Conservation (phyloP, 2,113 vertebrate genomes). For the Carassius gibelio region DNA sequence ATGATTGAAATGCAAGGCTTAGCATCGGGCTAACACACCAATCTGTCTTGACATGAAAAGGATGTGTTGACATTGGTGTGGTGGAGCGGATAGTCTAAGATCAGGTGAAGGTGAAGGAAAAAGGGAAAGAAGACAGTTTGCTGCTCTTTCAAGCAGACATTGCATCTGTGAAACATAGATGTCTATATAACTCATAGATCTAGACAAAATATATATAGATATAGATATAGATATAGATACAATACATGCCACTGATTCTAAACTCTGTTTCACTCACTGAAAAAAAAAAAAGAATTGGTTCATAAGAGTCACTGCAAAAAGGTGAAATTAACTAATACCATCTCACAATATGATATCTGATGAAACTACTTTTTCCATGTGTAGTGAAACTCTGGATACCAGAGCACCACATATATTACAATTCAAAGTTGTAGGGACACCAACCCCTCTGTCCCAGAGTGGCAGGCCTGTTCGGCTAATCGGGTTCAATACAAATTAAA, state of each 20-base stretch:
- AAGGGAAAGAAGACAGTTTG: background rate
- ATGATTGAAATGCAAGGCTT: conserved; percentile 59
- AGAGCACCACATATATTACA: background rate
- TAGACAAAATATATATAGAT: background rate
- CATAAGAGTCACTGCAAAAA: background rate
- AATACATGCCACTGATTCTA: background rate
- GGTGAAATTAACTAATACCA: background rate
- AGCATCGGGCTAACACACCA: conserved; percentile 28
- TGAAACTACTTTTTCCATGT: background rate
- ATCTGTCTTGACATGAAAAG: conserved; percentile 60
- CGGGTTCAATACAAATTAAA: conserved; percentile 15
- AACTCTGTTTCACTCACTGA: background rate
- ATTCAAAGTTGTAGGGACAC: background rate
- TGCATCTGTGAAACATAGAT: background rate
- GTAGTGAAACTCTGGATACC: background rate
- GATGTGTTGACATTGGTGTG: conserved; percentile 48
- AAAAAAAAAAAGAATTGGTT: background rate
- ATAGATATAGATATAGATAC: background rate
- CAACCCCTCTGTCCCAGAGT: background rate
- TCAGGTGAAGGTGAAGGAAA: background rate
- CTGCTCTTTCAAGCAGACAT: background rate
- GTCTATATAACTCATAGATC: background rate
- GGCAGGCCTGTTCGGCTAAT: background rate
- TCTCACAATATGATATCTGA: background rate
- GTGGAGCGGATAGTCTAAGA: conserved; percentile 36